Conservation (phyloP, 2,113 vertebrate genomes). For the Mohoua ochrocephala region DNA sequence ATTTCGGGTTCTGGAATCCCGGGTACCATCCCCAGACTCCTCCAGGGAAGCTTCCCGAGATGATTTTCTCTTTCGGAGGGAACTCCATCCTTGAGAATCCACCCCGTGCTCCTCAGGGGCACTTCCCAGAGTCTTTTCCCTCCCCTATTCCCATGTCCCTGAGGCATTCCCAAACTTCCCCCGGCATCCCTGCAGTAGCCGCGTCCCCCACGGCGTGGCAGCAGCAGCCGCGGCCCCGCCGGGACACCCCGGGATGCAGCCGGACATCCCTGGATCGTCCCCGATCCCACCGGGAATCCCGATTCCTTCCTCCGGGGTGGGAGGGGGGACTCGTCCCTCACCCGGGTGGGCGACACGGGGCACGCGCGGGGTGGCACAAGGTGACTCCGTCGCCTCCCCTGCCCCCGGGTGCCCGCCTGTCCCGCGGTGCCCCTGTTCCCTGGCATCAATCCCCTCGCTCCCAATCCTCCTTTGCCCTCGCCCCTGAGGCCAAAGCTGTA, state of each 20-base stretch:
- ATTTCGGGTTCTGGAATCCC: background rate
- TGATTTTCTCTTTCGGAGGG: background rate
- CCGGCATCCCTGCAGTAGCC: background rate
- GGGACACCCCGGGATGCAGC: background rate
- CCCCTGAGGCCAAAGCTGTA: background rate
- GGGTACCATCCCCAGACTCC: accelerated
- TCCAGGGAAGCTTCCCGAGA: background rate
- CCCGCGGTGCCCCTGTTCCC: background rate
- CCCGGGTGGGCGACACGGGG: accelerated
- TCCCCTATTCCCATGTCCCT: background rate
- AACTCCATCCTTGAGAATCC: background rate
- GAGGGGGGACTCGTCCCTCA: accelerated
- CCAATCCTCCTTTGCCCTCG: background rate
- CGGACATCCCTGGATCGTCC: background rate
- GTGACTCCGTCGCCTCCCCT: background rate
- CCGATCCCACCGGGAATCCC: background rate
- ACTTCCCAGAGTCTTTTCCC: background rate
- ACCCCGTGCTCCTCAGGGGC: background rate
- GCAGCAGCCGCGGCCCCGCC: background rate
- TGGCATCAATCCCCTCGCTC: conserved; percentile 1
- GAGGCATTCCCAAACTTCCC: background rate
- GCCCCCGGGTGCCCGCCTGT: background rate
- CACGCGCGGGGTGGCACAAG: background rate
- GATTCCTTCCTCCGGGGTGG: too few species aligned
- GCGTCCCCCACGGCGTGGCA: background rate